Percentiles rank a stretch among this genome's conserved stretches.
Evolutionary conservation across 1,140 invertebrate species (phyloP).

Genomic region (Orchesella cincta): DNA sequence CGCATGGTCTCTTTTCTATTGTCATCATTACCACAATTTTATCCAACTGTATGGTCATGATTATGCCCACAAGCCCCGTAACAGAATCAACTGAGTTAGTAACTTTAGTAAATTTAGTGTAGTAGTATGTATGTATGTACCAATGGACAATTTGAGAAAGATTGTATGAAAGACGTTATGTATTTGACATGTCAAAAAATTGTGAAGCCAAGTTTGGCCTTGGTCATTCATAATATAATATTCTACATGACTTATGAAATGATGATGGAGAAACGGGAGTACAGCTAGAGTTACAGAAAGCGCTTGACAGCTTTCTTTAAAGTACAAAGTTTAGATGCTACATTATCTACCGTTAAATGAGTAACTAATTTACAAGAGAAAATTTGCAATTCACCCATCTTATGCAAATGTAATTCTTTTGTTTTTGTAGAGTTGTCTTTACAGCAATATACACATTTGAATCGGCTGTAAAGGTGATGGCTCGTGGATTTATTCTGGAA

Average conservation of each 20-base stretch:
- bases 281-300: no score
- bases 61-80: slow-evolving; percentile 87
- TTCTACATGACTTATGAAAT: no score
- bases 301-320: no score
- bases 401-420: background rate
- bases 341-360: no score
- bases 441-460: slow-evolving; percentile 99
- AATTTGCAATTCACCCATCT: no score
- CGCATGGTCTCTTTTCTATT: slow-evolving; percentile 95
- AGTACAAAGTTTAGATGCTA: no score
- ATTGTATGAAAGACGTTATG: background rate
- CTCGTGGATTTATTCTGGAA: slow-evolving; percentile 97
- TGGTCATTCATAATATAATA: no score
- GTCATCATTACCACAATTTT: slow-evolving; percentile 98
- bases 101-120: background rate
- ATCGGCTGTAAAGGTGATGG: slow-evolving; percentile 97
- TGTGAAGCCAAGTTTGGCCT: no score
- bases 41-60: slow-evolving; percentile 97
- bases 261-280: no score
- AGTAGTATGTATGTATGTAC: no score
- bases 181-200: no score
- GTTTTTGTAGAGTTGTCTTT: slow-evolving; percentile 89
- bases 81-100: slow-evolving; percentile 91
- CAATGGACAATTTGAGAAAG: background rate
- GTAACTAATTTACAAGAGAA: no score